Evolutionary conservation across 2,113 vertebrate species (phyloP).

Genomic region (Cisticola juncidis): DNA sequence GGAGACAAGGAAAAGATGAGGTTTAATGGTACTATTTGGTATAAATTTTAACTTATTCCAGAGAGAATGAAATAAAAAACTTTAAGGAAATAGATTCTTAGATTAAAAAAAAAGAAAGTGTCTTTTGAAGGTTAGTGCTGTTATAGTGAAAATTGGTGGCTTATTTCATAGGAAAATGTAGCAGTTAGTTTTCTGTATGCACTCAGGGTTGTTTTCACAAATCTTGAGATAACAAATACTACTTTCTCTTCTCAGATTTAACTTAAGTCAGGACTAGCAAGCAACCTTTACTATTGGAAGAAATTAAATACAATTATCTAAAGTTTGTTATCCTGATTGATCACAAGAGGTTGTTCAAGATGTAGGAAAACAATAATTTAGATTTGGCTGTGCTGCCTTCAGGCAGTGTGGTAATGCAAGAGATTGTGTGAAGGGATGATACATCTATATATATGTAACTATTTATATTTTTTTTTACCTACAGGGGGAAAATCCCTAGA

Average conservation of each 20-base stretch:
- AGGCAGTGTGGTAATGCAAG: background rate
- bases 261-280: background rate
- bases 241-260: background rate
- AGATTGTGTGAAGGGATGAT: background rate
- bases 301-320: background rate
- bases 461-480: background rate
- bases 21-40: slow-evolving; percentile 28
- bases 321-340: background rate
- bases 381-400: background rate
- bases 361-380: background rate
- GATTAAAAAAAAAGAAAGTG: background rate
- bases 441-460: background rate
- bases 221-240: background rate
- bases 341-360: background rate
- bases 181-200: background rate
- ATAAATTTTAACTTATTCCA: slow-evolving; percentile 41
- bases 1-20: background rate
- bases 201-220: background rate
- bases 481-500: background rate
- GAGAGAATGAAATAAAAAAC: slow-evolving; percentile 7
- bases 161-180: background rate
- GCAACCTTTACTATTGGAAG: background rate
- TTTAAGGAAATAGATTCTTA: background rate
- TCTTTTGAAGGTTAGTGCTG: background rate
- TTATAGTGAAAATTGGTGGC: background rate